phyloP scores from a whole-genome alignment of 2,113 vertebrate species.

The Misgurnus mizolepis region DNA sequence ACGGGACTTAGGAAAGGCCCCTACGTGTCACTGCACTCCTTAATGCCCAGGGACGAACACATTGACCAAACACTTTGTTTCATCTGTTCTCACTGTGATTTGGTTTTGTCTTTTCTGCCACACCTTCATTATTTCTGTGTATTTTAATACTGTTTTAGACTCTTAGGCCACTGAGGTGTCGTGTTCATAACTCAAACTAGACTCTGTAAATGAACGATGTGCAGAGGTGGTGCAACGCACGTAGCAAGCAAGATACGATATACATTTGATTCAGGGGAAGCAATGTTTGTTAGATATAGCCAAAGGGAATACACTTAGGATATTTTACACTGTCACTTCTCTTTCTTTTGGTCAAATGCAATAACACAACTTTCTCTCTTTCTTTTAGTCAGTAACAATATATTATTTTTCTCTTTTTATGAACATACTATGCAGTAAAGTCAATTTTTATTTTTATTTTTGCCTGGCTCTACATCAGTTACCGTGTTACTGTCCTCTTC shows the following conservation, averaged over 20 bases:
- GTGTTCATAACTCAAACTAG: not conserved
- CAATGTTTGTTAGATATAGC: slow-evolving; percentile 41
- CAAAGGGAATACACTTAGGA: slow-evolving; percentile 39
- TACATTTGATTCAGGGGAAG: slow-evolving; percentile 37
- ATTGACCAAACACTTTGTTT: not conserved
- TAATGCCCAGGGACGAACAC: slow-evolving; percentile 42
- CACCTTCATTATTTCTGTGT: slow-evolving; percentile 25
- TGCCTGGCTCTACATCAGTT: too few species aligned
- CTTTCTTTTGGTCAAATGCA: slow-evolving; percentile 1
- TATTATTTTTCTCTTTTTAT: not conserved
- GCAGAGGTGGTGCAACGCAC: not conserved
- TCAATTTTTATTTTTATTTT: not conserved
- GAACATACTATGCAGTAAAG: slow-evolving; percentile 35
- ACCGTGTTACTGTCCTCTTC: too few species aligned
- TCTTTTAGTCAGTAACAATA: not conserved
- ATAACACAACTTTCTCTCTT: slow-evolving; percentile 17
- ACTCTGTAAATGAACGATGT: not conserved
- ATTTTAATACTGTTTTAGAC: not conserved
- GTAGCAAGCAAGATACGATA: not conserved
- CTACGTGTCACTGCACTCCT: slow-evolving; percentile 27
- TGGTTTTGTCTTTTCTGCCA: not conserved
- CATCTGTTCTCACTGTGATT: not conserved
- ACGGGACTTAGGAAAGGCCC: slow-evolving; percentile 4
- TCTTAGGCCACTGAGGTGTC: slow-evolving; percentile 21
- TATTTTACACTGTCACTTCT: not conserved